Percentiles rank a stretch among this genome's conserved stretches.
Conservation (phyloP, 2,888 invertebrate species). For the Polyommatus iphigenia region DNA sequence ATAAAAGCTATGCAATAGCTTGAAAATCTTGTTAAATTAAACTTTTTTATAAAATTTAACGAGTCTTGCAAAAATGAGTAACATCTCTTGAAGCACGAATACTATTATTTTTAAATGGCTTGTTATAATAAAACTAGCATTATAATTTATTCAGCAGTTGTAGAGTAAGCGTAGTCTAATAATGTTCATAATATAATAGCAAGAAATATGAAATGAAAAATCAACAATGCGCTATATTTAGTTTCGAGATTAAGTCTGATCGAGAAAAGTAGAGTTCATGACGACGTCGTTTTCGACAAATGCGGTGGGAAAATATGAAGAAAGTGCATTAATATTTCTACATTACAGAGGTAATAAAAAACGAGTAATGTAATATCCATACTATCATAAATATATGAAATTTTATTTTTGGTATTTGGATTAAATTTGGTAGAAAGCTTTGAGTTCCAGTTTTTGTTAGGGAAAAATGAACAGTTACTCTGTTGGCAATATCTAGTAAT, state of each 20-base stretch:
- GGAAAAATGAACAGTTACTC: too few relatives aligned
- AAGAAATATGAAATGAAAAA: constrained; percentile 11
- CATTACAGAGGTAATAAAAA: too few relatives aligned
- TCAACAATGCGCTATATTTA: constrained; percentile 7
- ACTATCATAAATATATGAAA: too few relatives aligned
- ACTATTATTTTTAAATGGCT: neutral
- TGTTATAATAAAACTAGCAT: neutral
- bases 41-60: neutral
- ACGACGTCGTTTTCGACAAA: neutral
- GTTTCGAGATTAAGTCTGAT: neutral
- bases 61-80: neutral
- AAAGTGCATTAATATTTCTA: too few relatives aligned
- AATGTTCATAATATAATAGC: neutral
- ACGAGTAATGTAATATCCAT: too few relatives aligned
- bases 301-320: too few relatives aligned
- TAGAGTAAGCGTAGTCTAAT: neutral
- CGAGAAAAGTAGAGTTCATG: neutral
- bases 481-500: too few relatives aligned
- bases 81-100: neutral
- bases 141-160: neutral
- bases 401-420: too few relatives aligned
- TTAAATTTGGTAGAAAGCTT: too few relatives aligned
- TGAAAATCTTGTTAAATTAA: neutral
- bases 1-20: too few relatives aligned
- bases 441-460: too few relatives aligned